phyloP scores from a whole-genome alignment of 2,113 vertebrate genomes.

The Leuciscus idus region DNA sequence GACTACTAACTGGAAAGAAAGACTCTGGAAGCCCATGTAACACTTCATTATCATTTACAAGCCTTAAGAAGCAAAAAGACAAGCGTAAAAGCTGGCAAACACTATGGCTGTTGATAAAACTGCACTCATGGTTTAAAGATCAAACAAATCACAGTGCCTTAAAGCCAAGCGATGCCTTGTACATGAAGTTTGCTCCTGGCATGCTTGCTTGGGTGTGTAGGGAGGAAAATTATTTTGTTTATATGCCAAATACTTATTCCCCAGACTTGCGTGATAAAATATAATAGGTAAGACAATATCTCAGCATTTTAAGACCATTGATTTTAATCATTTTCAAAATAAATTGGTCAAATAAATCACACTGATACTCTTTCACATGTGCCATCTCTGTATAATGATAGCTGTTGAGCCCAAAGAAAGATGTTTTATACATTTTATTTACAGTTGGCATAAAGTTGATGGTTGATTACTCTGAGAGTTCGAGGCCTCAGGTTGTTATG shows the following conservation, averaged over 20 bases:
- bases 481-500: constrained; percentile 26
- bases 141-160: constrained; percentile 18
- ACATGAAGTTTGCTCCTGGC: constrained; percentile 18
- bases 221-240: constrained; percentile 28
- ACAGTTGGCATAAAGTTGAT: constrained; percentile 30
- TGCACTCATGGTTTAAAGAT: constrained; percentile 24
- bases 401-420: not conserved
- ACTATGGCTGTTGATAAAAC: constrained; percentile 12
- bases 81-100: constrained; percentile 30
- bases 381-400: not conserved
- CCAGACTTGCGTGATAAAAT: not conserved
- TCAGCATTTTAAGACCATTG: not conserved
- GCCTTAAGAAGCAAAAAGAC: constrained; percentile 31
- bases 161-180: constrained; percentile 9
- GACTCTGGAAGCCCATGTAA: constrained; percentile 18
- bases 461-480: constrained; percentile 29
- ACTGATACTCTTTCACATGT: not conserved
- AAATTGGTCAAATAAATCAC: not conserved
- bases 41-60: constrained; percentile 39
- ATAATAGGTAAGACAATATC: constrained; percentile 3
- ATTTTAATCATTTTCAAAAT: not conserved
- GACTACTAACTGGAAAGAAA: constrained; percentile 34
- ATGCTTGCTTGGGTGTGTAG: constrained; percentile 25
- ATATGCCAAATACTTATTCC: constrained; percentile 1
- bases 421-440: constrained; percentile 23